Evolutionary conservation across 2,113 vertebrate species (phyloP), one percentile per base, ranked within the genome.

Genomic region (Tupaia chinensis): DNA sequence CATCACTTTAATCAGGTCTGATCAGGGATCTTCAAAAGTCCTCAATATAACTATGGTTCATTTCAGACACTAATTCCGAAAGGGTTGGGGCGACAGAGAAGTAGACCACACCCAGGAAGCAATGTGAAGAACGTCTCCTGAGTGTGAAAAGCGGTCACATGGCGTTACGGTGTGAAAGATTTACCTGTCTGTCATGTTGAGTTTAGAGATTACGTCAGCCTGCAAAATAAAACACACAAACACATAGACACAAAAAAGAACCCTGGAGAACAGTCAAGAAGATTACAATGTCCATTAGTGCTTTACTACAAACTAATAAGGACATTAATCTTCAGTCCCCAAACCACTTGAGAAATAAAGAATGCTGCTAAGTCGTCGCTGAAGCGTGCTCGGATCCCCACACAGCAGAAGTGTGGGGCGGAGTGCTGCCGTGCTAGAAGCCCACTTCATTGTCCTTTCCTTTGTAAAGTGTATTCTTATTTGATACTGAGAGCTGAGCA

Each of bases 151-250:
- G 85, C 1, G 77, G 53, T 73, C 29, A 20, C 60, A 87, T 1
- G 56, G 79, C 65, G 22, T 92, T 84, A 76, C 17, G 73, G 89
- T 60, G 93, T 68, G 92, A 97, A 94, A 93, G 97, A 97, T 98
- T 99, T 98, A 99, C 99, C 99, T 99, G 98, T 99, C 99, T 86
- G 99, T 99, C 99, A 99, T 99, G 96, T 99, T 99, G 99, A 99
- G 99, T 98, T 99, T 99, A 98, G 99, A 99, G 98, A 99, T 99
- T 76, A 99, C 99, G 98, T 99, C 99, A 85, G 99, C 99, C 99
- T 99, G 98, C 96, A 98, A 97, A 98, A 97, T 96, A 98, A 94
- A 97, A 95, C 91, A 97, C 89, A 98, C 82, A 97, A 79, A 98
- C 92, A 98, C 79, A 97, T 54, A 96, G 90, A 97, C 96, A 98